Evolutionary conservation across 2,888 invertebrate species (phyloP).

Genomic region (Lycocerus yunnanus): DNA sequence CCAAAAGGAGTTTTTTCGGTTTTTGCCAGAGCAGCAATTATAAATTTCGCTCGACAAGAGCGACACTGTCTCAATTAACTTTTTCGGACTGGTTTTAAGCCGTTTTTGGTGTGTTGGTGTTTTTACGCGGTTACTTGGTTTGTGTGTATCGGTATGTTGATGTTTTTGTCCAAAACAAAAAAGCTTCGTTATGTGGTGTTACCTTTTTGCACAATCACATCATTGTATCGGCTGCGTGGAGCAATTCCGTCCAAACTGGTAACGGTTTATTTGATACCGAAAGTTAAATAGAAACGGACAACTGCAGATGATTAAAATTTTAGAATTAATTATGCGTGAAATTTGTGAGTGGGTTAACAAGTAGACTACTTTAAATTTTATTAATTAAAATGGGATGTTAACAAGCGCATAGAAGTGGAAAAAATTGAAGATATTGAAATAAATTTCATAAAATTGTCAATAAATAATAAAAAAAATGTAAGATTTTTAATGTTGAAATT

Average conservation of each 20-base stretch:
- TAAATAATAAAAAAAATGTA: background rate
- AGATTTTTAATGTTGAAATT: background rate
- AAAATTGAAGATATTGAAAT: background rate
- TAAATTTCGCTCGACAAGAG: constrained; percentile 25
- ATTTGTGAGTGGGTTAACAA: background rate
- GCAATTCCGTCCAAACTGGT: background rate
- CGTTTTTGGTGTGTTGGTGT: constrained; percentile 36
- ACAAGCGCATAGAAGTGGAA: background rate
- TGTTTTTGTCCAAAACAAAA: background rate
- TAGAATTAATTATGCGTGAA: background rate
- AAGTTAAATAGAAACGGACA: background rate
- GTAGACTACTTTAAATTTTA: background rate
- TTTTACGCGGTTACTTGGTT: background rate
- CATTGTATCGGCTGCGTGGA: background rate
- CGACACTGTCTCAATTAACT: constrained; percentile 45
- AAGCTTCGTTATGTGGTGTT: background rate
- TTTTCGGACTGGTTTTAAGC: constrained; percentile 37
- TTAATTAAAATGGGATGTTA: background rate
- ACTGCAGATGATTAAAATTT: background rate
- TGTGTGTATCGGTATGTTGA: background rate
- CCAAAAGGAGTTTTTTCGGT: background rate
- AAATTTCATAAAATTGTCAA: background rate
- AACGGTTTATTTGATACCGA: background rate
- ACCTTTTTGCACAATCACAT: background rate
- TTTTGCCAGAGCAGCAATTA: constrained; percentile 31